These are phyloP conservation scores for Tupaia tana DNA, from an alignment of 2,113 vertebrate species.

Conservation along the genomic window DNA sequence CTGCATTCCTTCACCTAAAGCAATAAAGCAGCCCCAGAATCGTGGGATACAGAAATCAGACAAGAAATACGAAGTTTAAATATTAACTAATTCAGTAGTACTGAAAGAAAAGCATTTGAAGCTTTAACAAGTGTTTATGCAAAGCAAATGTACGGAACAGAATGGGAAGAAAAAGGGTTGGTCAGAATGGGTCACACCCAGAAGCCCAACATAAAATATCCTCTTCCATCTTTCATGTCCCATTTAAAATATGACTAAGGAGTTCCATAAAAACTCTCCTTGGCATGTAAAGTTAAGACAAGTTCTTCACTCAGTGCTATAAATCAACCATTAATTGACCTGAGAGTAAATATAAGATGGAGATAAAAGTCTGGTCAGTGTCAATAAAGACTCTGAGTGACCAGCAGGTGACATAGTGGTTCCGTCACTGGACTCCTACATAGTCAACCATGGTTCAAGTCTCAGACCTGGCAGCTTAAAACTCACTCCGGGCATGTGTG, in stretches of 20 bases:
- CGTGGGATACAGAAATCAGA: background rate
- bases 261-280: background rate
- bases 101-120: constrained; percentile 28
- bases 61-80: constrained; percentile 22
- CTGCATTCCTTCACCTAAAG: background rate
- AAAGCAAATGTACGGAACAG: background rate
- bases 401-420: no score
- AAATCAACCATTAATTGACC: background rate
- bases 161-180: background rate
- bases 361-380: background rate
- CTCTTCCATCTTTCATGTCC: background rate
- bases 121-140: background rate
- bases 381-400: background rate
- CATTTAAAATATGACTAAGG: background rate
- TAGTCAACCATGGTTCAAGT: no score
- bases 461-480: no score
- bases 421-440: no score
- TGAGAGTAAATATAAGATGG: constrained; percentile 19
- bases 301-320: background rate
- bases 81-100: constrained; percentile 13
- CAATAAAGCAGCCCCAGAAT: background rate
- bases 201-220: background rate
- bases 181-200: background rate
- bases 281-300: constrained; percentile 14
- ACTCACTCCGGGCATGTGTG: no score